Base-by-base conservation (phyloP, 2,888 invertebrate species). In the Platycheirus rosarum region DNA sequence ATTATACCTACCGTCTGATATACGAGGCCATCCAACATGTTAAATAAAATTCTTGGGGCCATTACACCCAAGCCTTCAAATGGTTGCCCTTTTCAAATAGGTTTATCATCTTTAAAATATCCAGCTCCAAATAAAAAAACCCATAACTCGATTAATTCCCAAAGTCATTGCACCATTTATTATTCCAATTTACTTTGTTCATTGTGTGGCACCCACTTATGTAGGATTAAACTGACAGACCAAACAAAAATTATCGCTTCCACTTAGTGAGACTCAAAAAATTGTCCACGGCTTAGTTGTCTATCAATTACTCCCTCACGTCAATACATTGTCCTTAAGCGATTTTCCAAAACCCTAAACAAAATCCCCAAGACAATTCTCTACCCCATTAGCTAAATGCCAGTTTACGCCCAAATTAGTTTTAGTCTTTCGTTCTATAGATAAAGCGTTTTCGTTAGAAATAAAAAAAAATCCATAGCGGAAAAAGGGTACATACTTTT, bases 321-420 rank as follows among this genome's bases (percentile, higher is more conserved):
- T 60, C 75, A 53, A 69, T 62, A 69, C 53, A 75, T 13, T 49
- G 20, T 55, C 73, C 65, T 37, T n/a, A 11, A 8, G 35, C 11
- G 46, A 13, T 4, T 9, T 23, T 65, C 26, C 23, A 9, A 23
- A 23, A 14, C 6, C 13, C 26, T n/a, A 29, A 7, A 29, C 7
- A 23, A 13, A 6, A 74, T n/a, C n/a, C 16, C 53, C 29, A 65
- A 46, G 29, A 63, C 6, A 18, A 46, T 37, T 48, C 20, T 18
- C 23, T n/a, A 9, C n/a, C 37, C 16, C 16, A 9, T 26, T 46
- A 48, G 65, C 80, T 66, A 55, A 71, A 76, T 76, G 75, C 75
- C 75, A 75, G 62, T 75, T 71, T 76, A 71, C 51, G 75, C 65
- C 70, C 48, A 80, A 80, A 80, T 80, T 80, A 80, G 70, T 53